A percentile compares a stretch with the other conserved stretches of the same genome.
Evolutionary conservation across 2,888 invertebrate species (phyloP).

Genomic region (Drepanosiphum platanoidis): DNA sequence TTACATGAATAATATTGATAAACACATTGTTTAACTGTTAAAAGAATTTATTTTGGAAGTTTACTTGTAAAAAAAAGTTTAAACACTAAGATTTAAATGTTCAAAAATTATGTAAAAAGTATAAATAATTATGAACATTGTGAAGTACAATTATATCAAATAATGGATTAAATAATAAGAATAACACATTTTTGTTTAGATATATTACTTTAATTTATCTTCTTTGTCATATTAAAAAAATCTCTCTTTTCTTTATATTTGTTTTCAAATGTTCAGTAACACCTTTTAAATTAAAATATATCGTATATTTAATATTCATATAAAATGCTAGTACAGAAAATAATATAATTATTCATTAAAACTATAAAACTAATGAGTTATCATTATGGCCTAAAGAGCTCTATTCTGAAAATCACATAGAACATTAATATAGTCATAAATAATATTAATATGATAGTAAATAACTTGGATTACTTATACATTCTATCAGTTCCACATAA

Average conservation of each 20-base stretch:
- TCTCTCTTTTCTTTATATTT: background rate
- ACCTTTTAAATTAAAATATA: background rate
- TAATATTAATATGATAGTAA: background rate
- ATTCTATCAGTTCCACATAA: conserved; percentile 7
- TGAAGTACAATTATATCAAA: no score
- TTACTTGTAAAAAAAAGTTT: no score
- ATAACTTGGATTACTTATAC: background rate
- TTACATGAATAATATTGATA: no score
- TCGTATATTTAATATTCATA: background rate
- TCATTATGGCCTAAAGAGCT: background rate
- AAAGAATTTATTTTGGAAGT: no score
- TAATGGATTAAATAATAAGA: no score
- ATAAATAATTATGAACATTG: no score
- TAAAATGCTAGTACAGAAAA: background rate
- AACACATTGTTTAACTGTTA: no score
- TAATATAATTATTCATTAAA: background rate
- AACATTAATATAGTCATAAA: background rate
- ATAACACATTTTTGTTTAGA: no score
- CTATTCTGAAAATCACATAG: background rate
- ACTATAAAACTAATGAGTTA: background rate
- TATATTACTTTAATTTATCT: no score
- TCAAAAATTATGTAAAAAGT: no score
- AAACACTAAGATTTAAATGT: no score
- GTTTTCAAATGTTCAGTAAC: background rate
- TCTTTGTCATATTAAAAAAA: no score